Evolutionary conservation across 2,113 vertebrate genomes (phyloP).

Genomic region (Lasiurus borealis): DNA sequence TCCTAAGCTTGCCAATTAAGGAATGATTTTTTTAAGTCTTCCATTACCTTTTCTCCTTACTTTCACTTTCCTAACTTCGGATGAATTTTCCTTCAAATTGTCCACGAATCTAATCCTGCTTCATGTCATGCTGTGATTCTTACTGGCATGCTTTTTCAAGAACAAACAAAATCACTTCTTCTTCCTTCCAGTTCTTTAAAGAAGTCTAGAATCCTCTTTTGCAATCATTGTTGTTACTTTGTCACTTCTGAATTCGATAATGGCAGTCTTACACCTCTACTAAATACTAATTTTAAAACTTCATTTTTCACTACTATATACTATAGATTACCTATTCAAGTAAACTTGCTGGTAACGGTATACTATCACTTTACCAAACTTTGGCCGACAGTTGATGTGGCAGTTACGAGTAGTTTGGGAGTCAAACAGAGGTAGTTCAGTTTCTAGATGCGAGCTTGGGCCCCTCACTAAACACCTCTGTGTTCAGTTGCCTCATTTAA

Average conservation of each 20-base stretch:
- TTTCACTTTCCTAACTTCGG: neutral
- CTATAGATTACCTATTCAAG: neutral
- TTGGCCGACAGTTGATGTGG: neutral
- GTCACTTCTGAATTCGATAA: neutral
- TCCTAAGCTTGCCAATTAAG: neutral
- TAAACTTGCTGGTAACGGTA: neutral
- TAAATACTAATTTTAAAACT: constrained; percentile 1
- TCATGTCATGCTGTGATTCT: neutral
- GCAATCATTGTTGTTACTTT: neutral
- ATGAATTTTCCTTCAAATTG: neutral
- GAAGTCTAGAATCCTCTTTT: neutral
- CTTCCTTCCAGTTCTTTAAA: neutral
- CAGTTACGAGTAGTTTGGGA: neutral
- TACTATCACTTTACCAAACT: neutral
- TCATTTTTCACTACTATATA: neutral
- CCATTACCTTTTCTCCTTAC: neutral
- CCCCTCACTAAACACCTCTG: neutral
- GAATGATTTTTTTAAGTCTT: neutral
- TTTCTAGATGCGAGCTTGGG: neutral
- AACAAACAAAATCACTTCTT: neutral
- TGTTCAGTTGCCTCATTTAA: neutral
- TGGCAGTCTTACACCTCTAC: neutral
- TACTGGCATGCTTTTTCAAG: neutral
- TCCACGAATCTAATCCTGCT: neutral
- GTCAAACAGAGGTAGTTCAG: neutral